Evolutionary conservation across 1,140 invertebrate genomes (phyloP).

Genomic region (Pantala flavescens): DNA sequence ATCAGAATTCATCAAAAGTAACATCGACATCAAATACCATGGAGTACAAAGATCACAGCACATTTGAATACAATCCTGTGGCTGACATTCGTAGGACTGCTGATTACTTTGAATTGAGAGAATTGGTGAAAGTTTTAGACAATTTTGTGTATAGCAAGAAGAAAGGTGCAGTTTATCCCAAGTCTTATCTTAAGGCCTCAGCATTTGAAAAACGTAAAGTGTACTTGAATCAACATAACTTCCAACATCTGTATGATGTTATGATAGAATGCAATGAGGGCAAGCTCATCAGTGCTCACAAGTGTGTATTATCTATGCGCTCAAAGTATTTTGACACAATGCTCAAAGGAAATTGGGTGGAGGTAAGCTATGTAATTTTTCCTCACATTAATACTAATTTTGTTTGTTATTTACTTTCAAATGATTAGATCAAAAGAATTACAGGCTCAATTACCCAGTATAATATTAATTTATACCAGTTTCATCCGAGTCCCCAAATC

Average conservation of each 20-base stretch:
- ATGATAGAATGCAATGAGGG: slow-evolving; percentile 46
- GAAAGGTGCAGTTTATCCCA: slow-evolving; percentile 17
- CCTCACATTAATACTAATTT: neutral
- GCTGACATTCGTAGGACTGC: slow-evolving; percentile 22
- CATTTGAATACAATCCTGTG: neutral
- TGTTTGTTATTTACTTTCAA: no score
- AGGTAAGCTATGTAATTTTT: slow-evolving; percentile 35
- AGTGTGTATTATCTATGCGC: slow-evolving; percentile 57
- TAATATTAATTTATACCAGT: no score
- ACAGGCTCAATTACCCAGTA: no score
- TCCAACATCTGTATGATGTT: slow-evolving; percentile 49
- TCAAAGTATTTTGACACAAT: slow-evolving; percentile 66
- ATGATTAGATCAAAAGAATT: no score
- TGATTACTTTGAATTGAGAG: slow-evolving; percentile 23
- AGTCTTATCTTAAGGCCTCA: neutral
- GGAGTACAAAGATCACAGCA: neutral
- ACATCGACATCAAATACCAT: no score
- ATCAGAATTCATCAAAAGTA: no score
- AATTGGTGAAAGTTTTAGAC: slow-evolving; percentile 15
- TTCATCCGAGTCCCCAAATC: no score
- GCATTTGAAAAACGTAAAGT: neutral
- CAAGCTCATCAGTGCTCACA: slow-evolving; percentile 50
- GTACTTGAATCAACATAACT: slow-evolving; percentile 30
- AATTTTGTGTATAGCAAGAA: slow-evolving; percentile 25
- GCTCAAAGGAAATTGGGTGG: slow-evolving; percentile 58